A percentile compares a stretch with the other conserved stretches of the same genome.
phyloP scores from a whole-genome alignment of 23 tunicate species.

The Styela plicata region DNA sequence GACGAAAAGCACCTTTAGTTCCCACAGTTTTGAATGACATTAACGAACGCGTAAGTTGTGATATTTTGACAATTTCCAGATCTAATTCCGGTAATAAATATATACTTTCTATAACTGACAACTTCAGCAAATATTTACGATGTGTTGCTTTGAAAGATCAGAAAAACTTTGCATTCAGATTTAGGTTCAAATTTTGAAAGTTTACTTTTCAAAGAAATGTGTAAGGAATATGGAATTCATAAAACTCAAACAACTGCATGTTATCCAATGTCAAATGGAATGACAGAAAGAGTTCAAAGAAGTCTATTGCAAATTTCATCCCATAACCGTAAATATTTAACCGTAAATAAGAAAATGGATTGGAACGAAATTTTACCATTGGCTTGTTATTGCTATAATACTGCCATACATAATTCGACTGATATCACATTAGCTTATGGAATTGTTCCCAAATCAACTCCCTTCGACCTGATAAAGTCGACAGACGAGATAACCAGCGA shows the following conservation, averaged over 20 bases:
- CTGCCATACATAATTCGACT: not conserved
- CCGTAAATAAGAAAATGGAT: not conserved
- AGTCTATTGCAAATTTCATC: not conserved
- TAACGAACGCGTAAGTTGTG: not conserved
- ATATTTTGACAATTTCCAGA: not conserved
- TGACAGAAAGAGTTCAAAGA: not conserved
- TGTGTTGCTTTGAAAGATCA: not conserved
- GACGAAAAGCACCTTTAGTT: not conserved
- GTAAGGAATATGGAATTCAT: not conserved
- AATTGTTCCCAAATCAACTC: not conserved
- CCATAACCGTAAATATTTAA: no score
- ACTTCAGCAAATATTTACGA: not conserved
- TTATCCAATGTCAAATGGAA: not conserved
- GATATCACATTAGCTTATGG: not conserved
- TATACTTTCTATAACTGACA: not conserved
- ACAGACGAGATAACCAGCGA: not conserved
- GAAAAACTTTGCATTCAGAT: not conserved
- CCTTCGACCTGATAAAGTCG: not conserved
- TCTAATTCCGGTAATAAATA: not conserved
- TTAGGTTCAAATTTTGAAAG: not conserved
- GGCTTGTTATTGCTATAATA: not conserved
- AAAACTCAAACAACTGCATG: not conserved
- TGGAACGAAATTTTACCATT: not conserved
- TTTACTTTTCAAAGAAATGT: not conserved
- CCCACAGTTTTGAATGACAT: not conserved